Evolutionary conservation across 2,113 vertebrate genomes (phyloP).

Genomic region (Lophotis ruficrista): DNA sequence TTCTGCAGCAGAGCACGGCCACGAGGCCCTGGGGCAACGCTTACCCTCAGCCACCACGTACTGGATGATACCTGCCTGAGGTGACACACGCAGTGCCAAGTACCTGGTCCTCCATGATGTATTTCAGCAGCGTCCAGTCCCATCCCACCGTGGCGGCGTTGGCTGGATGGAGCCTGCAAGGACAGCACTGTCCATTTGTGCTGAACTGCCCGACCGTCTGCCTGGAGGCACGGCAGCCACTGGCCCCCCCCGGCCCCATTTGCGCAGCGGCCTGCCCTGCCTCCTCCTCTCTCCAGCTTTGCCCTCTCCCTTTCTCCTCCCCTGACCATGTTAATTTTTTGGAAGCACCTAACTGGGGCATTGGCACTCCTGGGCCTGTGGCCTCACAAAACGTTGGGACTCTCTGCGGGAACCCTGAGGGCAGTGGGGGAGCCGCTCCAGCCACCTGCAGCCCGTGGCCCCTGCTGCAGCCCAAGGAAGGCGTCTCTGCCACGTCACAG

Average conservation of each 20-base stretch:
- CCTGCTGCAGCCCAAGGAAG: not conserved
- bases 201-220: not conserved
- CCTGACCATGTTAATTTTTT: not conserved
- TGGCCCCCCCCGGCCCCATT: not conserved
- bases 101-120: conserved; percentile 86
- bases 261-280: not conserved
- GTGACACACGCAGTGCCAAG: not conserved
- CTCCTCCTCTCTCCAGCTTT: not conserved
- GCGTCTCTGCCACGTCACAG: not conserved
- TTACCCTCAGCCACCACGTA: rapidly evolving
- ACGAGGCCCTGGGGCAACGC: not conserved
- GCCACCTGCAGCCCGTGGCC: not conserved
- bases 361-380: rapidly evolving
- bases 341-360: not conserved
- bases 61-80: not conserved
- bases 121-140: conserved; percentile 88
- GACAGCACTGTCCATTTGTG: conserved; percentile 20
- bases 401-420: not conserved
- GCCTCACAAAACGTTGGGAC: not conserved
- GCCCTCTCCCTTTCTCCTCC: not conserved
- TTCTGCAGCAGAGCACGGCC: not conserved
- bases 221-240: rapidly evolving
- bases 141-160: conserved; percentile 80
- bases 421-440: not conserved
- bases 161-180: conserved; percentile 87